phyloP scores from a whole-genome alignment of 1,140 invertebrate species.

The Oscheius sp. region DNA sequence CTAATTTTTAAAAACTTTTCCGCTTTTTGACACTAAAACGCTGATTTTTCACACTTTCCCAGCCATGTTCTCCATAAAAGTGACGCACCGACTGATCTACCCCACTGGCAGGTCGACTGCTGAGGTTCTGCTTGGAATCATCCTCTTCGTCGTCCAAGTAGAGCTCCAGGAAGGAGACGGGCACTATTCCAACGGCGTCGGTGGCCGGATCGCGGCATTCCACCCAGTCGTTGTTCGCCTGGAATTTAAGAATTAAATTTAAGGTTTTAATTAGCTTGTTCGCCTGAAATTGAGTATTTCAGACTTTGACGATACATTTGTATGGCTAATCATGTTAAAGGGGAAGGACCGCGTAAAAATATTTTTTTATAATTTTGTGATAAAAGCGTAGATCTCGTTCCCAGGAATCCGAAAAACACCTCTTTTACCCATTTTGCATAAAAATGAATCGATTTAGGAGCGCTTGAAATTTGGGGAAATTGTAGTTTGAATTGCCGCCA shows the following conservation, averaged over 20 bases:
- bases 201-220: constrained; percentile 49
- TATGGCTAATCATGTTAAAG: too few species aligned
- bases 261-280: neutral
- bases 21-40: too few species aligned
- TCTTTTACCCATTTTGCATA: too few species aligned
- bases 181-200: constrained; percentile 47
- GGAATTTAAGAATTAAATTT: neutral
- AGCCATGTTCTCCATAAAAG: constrained; percentile 5
- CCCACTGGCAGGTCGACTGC: neutral
- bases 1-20: neutral
- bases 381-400: too few species aligned
- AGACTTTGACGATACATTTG: neutral
- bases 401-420: too few species aligned
- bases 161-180: constrained; percentile 49
- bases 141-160: constrained; percentile 49
- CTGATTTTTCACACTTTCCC: neutral
- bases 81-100: constrained; percentile 14
- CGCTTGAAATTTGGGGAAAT: too few species aligned
- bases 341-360: too few species aligned
- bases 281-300: neutral
- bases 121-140: neutral
- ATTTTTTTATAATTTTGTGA: too few species aligned
- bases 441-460: too few species aligned
- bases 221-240: constrained; percentile 46
- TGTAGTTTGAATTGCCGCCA: too few species aligned